Percentiles rank a stretch among this genome's conserved stretches.
phyloP scores from a whole-genome alignment of 2,888 invertebrate species.

The Lasioglossum figueresi region DNA sequence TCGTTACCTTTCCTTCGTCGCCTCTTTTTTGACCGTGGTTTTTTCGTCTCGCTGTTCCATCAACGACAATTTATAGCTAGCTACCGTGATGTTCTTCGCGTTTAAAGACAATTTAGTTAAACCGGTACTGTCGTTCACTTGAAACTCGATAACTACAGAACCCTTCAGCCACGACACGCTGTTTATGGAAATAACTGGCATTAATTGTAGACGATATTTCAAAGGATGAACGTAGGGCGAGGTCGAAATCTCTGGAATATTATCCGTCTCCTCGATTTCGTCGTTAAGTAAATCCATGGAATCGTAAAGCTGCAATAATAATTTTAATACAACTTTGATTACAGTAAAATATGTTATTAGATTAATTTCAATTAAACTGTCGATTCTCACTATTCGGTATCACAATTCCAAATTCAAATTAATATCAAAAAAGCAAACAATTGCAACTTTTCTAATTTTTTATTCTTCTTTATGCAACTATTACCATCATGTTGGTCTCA shows the following conservation, averaged over 20 bases:
- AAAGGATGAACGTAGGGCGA: constrained; percentile 72
- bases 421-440: neutral
- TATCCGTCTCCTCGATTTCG: constrained; percentile 60
- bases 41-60: constrained; percentile 17
- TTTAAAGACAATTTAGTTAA: constrained; percentile 73
- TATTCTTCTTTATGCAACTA: too few relatives aligned
- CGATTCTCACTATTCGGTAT: neutral
- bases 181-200: constrained; percentile 65
- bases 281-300: constrained; percentile 66
- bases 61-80: constrained; percentile 57
- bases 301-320: constrained; percentile 65
- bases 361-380: neutral
- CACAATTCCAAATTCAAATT: neutral
- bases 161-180: constrained; percentile 69
- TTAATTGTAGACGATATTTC: constrained; percentile 73
- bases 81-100: constrained; percentile 71
- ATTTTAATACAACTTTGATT: neutral
- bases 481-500: too few relatives aligned
- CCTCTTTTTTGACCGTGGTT: constrained; percentile 34
- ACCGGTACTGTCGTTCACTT: constrained; percentile 62
- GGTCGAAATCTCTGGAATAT: constrained; percentile 46
- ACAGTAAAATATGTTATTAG: neutral
- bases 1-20: constrained; percentile 47
- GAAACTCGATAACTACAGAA: constrained; percentile 73
- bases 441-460: too few relatives aligned